Evolutionary conservation across 1,140 invertebrate genomes (phyloP).

Genomic region (Hermetia illucens): DNA sequence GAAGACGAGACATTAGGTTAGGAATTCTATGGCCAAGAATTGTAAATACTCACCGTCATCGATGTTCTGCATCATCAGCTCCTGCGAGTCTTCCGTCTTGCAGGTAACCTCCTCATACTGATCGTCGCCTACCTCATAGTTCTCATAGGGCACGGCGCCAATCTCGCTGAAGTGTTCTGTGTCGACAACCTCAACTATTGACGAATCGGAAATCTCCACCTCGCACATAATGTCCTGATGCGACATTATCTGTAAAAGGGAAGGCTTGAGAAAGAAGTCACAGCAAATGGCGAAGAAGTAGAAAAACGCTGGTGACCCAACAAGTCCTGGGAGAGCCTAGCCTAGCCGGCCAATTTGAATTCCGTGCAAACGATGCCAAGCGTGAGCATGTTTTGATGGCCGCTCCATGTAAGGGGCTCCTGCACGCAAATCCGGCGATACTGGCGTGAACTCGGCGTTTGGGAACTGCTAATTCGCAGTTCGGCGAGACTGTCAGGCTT

Average conservation of each 20-base stretch:
- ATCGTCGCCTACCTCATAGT: conserved; percentile 34
- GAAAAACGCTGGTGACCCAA: no score
- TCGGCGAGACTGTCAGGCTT: no score
- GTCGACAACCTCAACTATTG: conserved; percentile 29
- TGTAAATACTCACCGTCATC: conserved; percentile 16
- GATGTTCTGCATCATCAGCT: conserved; percentile 13
- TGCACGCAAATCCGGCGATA: no score
- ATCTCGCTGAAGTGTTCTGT: conserved; percentile 9
- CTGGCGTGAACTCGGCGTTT: no score
- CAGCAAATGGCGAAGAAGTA: no score
- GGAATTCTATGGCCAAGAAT: no score
- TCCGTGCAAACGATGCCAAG: no score
- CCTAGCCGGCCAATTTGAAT: no score
- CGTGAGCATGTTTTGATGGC: no score
- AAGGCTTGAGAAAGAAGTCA: background rate
- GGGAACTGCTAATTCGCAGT: no score
- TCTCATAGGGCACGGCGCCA: conserved; percentile 20
- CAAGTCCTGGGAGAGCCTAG: no score
- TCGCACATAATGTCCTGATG: conserved; percentile 45
- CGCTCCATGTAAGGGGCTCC: no score
- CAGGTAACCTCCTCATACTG: conserved; percentile 13
- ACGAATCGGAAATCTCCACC: conserved; percentile 36
- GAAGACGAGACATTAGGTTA: conserved; percentile 3
- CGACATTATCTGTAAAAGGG: conserved; percentile 32
- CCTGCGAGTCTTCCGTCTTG: conserved; percentile 10